Evolutionary conservation across 2,113 vertebrate genomes (phyloP).

Genomic region (Lepus americanus): DNA sequence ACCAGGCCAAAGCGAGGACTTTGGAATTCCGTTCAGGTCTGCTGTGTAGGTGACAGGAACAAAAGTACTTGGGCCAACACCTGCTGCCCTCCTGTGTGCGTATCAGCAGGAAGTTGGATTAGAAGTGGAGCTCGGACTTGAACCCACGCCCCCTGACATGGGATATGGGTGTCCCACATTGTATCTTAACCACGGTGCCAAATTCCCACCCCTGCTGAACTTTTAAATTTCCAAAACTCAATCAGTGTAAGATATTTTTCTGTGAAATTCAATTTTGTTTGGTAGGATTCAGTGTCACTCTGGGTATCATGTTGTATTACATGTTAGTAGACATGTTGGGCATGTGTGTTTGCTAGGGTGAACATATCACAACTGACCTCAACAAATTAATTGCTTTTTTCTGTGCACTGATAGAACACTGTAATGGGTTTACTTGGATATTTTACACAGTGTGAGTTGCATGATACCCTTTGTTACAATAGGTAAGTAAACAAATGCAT

Average conservation of each 20-base stretch:
- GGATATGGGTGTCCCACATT: no score
- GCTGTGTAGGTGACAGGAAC: no score
- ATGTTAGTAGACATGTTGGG: no score
- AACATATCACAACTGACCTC: background rate
- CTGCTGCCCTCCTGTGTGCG: no score
- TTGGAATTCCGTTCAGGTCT: no score
- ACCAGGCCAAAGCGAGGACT: no score
- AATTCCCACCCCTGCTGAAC: background rate
- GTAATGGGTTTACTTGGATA: background rate
- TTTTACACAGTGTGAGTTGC: background rate
- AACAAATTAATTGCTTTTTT: background rate
- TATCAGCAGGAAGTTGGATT: no score
- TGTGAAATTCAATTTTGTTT: background rate
- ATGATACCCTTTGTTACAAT: background rate
- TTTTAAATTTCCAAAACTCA: background rate
- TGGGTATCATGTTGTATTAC: background rate
- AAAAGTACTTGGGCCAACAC: no score
- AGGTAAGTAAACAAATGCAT: background rate
- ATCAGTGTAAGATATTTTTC: background rate
- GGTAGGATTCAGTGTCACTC: background rate
- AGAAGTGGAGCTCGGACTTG: no score
- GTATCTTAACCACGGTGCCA: no score
- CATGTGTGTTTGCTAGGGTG: background rate
- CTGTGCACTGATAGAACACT: background rate
- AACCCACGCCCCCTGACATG: no score